Conservation (phyloP, 2,797 vertebrate genomes). For the Silurus lanzhouensis region DNA sequence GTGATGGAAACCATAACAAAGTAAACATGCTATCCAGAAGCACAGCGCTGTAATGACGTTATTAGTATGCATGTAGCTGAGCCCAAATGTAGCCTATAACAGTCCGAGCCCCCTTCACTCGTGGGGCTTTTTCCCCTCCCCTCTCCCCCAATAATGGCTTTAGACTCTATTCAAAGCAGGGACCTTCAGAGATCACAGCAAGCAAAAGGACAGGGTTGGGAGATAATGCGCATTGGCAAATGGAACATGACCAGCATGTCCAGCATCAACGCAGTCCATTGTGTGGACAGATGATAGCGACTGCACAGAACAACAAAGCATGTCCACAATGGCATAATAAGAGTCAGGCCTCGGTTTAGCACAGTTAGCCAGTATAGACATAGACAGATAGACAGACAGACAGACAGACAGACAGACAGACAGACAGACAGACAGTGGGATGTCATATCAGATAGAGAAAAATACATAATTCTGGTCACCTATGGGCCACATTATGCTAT, state of each 20-base stretch:
- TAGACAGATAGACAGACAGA: conserved; percentile 14
- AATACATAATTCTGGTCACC: conserved; percentile 45
- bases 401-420: conserved; percentile 11
- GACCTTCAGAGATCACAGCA: conserved; percentile 66
- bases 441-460: conserved; percentile 25
- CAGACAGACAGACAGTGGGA: conserved; percentile 8
- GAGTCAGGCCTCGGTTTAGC: conserved; percentile 53
- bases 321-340: conserved; percentile 58
- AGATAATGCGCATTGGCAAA: conserved; percentile 75
- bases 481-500: conserved; percentile 7
- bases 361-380: conserved; percentile 47
- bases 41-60: conserved; percentile 88
- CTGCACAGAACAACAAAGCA: conserved; percentile 62
- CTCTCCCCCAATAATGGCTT: conserved; percentile 74
- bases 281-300: conserved; percentile 65
- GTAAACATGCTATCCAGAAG: conserved; percentile 87
- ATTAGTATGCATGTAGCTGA: conserved; percentile 92
- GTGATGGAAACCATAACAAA: conserved; percentile 88
- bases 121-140: conserved; percentile 30
- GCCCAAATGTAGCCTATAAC: conserved; percentile 88
- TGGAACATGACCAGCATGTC: conserved; percentile 68
- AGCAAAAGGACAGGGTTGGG: conserved; percentile 66
- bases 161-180: conserved; percentile 77
- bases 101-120: conserved; percentile 73
- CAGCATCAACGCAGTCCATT: conserved; percentile 61